Evolutionary conservation across 1,140 invertebrate genomes (phyloP).

Genomic region (Aricia agestis): DNA sequence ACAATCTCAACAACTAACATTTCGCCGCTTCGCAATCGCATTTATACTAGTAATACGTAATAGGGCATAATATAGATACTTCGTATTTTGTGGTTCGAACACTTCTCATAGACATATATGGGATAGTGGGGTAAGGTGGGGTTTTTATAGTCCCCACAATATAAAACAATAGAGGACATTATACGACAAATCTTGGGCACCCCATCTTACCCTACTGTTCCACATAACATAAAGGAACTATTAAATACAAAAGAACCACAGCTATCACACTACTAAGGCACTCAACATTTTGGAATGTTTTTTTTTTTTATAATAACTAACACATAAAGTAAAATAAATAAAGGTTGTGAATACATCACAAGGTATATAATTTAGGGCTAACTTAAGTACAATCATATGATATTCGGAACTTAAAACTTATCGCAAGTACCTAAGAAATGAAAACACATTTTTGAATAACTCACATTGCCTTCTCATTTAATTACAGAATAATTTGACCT

Average conservation of each 20-base stretch:
- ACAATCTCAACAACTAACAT: background rate
- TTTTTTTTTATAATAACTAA: background rate
- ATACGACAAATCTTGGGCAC: too few species aligned
- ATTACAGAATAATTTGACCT: too few species aligned
- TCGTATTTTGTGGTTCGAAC: background rate
- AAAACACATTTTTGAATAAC: background rate
- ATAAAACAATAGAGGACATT: too few species aligned
- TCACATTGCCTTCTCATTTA: background rate
- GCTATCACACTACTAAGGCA: background rate
- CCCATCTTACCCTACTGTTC: too few species aligned
- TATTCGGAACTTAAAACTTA: background rate
- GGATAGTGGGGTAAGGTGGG: too few species aligned
- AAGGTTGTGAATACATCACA: background rate
- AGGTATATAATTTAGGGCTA: background rate
- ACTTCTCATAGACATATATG: background rate
- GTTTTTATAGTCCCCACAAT: too few species aligned
- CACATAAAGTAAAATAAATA: background rate
- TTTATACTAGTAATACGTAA: background rate
- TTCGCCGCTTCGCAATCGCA: background rate
- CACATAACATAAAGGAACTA: background rate
- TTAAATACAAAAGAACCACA: background rate
- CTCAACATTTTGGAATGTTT: background rate
- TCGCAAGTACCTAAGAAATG: background rate
- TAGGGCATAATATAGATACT: background rate
- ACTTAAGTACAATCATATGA: background rate